These are phyloP conservation scores for Brachionus rotundiformis DNA, from an alignment of 1,140 invertebrate species.

Conservation along the genomic window DNA sequence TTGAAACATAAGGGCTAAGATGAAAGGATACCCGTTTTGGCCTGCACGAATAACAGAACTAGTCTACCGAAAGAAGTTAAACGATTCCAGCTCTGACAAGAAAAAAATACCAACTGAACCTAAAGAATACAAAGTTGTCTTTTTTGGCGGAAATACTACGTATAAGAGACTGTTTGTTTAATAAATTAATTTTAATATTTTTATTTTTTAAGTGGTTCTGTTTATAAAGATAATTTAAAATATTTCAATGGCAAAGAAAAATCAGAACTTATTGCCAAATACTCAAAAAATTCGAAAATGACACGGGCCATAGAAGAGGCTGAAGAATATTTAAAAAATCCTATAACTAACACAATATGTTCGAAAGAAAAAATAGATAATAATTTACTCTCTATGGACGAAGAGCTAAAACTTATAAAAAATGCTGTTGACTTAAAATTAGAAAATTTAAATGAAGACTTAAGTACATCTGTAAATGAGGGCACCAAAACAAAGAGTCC, in stretches of 20 bases:
- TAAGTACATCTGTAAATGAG: background rate
- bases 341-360: too few species aligned
- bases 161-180: background rate
- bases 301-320: background rate
- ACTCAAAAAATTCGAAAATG: background rate
- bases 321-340: background rate
- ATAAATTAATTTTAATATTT: too few species aligned
- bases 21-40: constrained; percentile 28
- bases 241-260: background rate
- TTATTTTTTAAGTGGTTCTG: background rate
- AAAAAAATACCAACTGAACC: background rate
- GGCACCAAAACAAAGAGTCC: background rate
- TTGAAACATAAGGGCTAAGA: background rate
- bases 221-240: background rate
- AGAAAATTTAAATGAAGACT: background rate
- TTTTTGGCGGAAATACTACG: constrained; percentile 4
- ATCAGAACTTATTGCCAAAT: background rate
- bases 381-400: background rate
- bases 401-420: constrained; percentile 24
- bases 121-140: constrained; percentile 27
- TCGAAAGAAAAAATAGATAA: background rate
- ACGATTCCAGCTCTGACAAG: background rate
- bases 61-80: background rate
- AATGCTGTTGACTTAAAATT: background rate
- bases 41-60: constrained; percentile 3